Conservation (phyloP, 2,888 invertebrate species). For the Sepioteuthis lessoniana region DNA sequence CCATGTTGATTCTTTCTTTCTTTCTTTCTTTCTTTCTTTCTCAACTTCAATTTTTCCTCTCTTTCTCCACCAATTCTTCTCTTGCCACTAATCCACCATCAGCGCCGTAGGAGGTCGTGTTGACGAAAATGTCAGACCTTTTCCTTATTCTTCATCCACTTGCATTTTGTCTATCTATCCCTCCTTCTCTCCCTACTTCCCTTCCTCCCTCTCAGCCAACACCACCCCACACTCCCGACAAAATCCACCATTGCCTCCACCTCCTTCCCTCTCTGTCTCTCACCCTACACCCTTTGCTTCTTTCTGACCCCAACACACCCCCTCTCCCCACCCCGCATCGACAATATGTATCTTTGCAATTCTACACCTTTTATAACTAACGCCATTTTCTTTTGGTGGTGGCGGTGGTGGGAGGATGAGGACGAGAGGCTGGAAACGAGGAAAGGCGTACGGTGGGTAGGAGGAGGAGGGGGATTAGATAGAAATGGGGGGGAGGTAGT, state of each 20-base stretch:
- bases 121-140: neutral
- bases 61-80: accelerated
- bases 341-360: slow-evolving; percentile 10
- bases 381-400: slow-evolving; percentile 4
- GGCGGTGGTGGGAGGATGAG: neutral
- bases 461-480: neutral
- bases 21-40: neutral
- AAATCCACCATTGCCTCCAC: neutral
- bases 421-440: neutral
- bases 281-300: too few relatives aligned
- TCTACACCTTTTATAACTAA: slow-evolving; percentile 16
- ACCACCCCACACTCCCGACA: too few relatives aligned
- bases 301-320: neutral
- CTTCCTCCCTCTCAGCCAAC: too few relatives aligned
- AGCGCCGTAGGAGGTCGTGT: slow-evolving; percentile 24
- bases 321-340: neutral
- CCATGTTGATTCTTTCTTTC: neutral
- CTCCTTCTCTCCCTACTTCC: neutral
- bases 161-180: neutral
- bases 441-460: too few relatives aligned
- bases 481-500: neutral
- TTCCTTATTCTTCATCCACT: neutral
- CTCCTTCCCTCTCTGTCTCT: neutral
- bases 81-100: neutral
- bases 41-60: neutral